Base-by-base conservation (phyloP, 1,140 invertebrate genomes). In the Araneus ventricosus region DNA sequence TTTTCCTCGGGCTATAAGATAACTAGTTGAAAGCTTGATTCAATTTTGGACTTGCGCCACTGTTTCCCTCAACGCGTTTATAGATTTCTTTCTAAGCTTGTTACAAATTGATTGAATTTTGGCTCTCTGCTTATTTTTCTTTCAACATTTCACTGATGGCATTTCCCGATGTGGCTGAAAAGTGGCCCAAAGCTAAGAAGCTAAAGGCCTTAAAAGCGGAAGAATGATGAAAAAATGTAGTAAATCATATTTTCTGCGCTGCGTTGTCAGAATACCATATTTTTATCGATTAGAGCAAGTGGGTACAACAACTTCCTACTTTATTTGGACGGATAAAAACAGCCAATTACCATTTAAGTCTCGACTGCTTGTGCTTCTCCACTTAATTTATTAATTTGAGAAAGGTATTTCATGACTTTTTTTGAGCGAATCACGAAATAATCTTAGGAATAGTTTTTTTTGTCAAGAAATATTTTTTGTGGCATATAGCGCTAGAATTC, bases 81-180 rank as follows among this genome's bases (percentile, higher is more conserved):
- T 61, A 61, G 84, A 86, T 70, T 70, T 70, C 86, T 88, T 89
- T 79, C 61, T 45, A 89, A 89, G 88, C 67, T 79, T 45, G 88
- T 89, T 79, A 89, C 88, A 79, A 89, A 89, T 89, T 89, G 88
- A 89, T 89, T 89, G 88, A 89, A 89, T 89, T 89, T 89, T 27
- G 67, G 67, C 24, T 22, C 67, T 59, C 79, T 34, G 67, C 24
- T 88, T 79, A 57, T 89, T 88, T 88, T 61, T 79, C 41, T 20
- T 57, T 37, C 67, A 39, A 6, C 37, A 41, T 88, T 67, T 45
- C 24, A n/a, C 67, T 89, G 41, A 89, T 57, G 39, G 41, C n/a
- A 80, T 89, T 79, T 89, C 61, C 88, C 52, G 63, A 89, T 89
- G 88, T 30, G 88, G 67, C 70, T 88, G 61, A 88, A 88, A 88